Percentiles rank a stretch among this genome's conserved stretches.
Evolutionary conservation across 2,113 vertebrate genomes (phyloP).

Genomic region (Brevimyrus niger): DNA sequence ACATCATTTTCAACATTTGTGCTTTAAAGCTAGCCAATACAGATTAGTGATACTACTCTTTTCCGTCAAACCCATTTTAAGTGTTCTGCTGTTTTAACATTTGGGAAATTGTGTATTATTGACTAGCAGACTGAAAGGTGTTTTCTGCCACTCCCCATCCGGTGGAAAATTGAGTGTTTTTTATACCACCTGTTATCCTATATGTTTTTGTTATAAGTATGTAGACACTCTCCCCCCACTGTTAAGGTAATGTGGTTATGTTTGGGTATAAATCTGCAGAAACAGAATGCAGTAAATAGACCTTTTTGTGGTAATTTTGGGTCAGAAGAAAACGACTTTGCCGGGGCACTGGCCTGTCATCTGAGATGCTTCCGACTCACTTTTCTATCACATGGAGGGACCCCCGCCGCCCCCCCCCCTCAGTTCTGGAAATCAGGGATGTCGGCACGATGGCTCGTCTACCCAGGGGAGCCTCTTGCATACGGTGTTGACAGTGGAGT

Average conservation of each 20-base stretch:
- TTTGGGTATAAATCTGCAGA: background rate
- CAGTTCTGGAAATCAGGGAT: background rate
- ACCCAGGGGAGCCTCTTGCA: background rate
- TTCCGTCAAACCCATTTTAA: background rate
- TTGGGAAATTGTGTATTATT: background rate
- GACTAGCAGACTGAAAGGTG: background rate
- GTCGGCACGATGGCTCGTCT: background rate
- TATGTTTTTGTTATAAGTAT: background rate
- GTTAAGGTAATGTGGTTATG: background rate
- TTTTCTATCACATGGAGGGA: background rate
- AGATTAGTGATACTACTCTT: background rate
- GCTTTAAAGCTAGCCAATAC: background rate
- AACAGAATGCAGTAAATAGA: background rate
- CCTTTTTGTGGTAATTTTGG: background rate
- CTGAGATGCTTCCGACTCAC: background rate
- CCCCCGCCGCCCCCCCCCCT: background rate
- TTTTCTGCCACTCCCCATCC: background rate
- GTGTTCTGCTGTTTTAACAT: background rate
- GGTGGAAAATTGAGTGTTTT: background rate
- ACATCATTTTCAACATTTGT: background rate
- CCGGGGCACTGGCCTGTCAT: background rate
- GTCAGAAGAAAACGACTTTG: background rate
- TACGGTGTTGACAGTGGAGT: conserved; percentile 21
- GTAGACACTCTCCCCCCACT: background rate
- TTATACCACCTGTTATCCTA: background rate